Conservation (phyloP, 2,797 vertebrate species). For the Tangara arthus region DNA sequence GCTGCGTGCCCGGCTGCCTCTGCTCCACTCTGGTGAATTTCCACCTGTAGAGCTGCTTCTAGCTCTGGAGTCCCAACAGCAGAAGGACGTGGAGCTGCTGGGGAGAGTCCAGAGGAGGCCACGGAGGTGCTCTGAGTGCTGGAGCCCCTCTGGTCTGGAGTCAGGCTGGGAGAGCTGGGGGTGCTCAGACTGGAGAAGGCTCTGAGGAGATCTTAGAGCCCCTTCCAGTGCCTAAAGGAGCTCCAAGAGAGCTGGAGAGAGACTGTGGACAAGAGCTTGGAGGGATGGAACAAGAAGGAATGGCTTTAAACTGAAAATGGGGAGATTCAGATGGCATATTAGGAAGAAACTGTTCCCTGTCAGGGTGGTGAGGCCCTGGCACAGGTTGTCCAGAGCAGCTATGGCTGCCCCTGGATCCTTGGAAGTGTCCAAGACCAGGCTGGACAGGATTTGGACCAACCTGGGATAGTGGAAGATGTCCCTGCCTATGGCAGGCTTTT, state of each 20-base stretch:
- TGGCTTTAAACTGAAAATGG: background rate
- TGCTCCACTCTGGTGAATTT: background rate
- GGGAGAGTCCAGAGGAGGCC: background rate
- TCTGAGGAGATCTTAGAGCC: background rate
- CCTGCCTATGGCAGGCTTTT: too few relatives aligned
- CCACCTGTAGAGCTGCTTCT: background rate
- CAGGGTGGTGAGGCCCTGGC: background rate
- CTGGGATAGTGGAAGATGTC: background rate
- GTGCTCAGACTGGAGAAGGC: background rate
- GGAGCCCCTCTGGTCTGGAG: background rate
- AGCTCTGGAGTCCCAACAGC: background rate
- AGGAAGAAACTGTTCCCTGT: background rate
- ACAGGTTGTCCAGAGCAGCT: background rate
- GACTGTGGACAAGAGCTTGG: background rate
- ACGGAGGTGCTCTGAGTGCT: fast-evolving
- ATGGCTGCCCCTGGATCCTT: background rate
- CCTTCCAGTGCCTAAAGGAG: background rate
- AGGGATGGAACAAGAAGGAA: background rate
- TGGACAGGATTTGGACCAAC: background rate
- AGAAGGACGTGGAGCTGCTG: background rate
- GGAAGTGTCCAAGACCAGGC: background rate
- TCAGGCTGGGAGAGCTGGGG: background rate
- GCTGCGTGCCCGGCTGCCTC: background rate
- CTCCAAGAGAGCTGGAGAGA: background rate
- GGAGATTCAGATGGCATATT: background rate